Percentiles rank a stretch among this genome's conserved stretches.
phyloP scores from a whole-genome alignment of 2,888 invertebrate species.

The Philonicus albiceps region DNA sequence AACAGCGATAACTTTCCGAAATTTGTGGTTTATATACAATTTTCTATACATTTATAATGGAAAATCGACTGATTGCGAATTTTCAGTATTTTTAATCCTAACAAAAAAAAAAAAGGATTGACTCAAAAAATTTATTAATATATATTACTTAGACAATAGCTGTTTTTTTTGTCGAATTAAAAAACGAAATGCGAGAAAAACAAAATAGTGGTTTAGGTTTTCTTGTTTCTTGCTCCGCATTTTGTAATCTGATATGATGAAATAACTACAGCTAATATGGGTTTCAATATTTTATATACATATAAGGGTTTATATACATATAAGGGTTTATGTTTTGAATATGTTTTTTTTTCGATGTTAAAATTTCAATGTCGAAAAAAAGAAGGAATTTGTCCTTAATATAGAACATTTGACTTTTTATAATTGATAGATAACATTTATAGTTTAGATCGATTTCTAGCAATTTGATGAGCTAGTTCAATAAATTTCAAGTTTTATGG shows the following conservation, averaged over 20 bases:
- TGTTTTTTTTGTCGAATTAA: neutral
- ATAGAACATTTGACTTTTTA: too few species aligned
- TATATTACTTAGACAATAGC: neutral
- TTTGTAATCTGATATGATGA: neutral
- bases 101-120: neutral
- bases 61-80: neutral
- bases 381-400: neutral
- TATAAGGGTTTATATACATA: neutral
- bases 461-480: too few species aligned
- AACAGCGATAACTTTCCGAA: too few species aligned
- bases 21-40: neutral
- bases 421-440: too few species aligned
- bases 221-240: neutral
- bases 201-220: neutral
- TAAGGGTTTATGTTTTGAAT: neutral
- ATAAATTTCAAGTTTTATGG: too few species aligned
- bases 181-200: neutral
- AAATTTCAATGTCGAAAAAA: neutral
- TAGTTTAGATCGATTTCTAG: too few species aligned
- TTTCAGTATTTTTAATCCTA: neutral
- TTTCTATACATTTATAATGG: neutral
- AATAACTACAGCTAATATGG: neutral
- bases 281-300: neutral
- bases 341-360: neutral
- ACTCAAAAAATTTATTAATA: neutral